phyloP scores from a whole-genome alignment of 2,113 vertebrate species.

The Progne subis region DNA sequence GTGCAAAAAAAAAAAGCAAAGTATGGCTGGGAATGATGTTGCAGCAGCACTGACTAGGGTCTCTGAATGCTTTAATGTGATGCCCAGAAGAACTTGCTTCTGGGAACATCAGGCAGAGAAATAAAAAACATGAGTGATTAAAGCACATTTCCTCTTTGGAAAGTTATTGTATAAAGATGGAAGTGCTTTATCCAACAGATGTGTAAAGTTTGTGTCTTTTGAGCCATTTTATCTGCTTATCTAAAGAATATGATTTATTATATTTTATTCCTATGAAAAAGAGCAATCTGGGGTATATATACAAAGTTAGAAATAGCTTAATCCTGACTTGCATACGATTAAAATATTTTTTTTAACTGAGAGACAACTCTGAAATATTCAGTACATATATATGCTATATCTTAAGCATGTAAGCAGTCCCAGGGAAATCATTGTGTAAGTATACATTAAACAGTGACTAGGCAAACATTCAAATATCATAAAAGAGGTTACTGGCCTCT shows the following conservation, averaged over 20 bases:
- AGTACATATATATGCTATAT: background rate
- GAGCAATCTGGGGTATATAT: background rate
- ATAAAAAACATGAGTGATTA: constrained; percentile 46
- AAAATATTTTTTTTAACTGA: background rate
- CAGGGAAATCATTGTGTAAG: background rate
- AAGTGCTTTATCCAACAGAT: constrained; percentile 53
- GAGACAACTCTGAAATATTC: background rate
- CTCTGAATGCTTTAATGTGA: constrained; percentile 48
- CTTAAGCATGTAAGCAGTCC: background rate
- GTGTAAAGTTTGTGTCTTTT: constrained; percentile 18
- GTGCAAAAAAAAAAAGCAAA: background rate
- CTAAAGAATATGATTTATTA: background rate
- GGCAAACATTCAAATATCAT: background rate
- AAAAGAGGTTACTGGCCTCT: background rate
- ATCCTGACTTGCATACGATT: background rate
- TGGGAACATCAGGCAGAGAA: constrained; percentile 2
- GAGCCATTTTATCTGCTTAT: constrained; percentile 9
- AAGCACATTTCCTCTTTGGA: constrained; percentile 52
- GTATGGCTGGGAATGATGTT: constrained; percentile 16
- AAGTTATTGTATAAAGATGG: constrained; percentile 45
- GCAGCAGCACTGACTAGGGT: background rate
- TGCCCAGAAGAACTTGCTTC: constrained; percentile 41
- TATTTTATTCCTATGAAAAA: background rate
- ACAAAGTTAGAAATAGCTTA: background rate
- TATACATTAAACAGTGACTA: background rate